phyloP scores from a whole-genome alignment of 1,140 invertebrate species.

The Dermatophagoides farinae region DNA sequence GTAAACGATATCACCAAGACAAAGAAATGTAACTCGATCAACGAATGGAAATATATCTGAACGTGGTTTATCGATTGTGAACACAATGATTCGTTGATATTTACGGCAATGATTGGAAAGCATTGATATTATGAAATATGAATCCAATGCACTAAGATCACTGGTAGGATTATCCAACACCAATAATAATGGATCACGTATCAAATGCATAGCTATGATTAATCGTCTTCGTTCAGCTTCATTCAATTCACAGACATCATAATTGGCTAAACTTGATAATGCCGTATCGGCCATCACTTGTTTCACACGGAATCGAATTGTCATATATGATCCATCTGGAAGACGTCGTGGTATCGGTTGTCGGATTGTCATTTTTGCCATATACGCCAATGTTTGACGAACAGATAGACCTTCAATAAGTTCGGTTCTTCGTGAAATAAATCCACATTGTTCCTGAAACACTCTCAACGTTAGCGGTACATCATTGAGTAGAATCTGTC shows the following conservation, averaged over 20 bases:
- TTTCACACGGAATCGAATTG: constrained; percentile 28
- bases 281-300: constrained; percentile 75
- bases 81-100: constrained; percentile 59
- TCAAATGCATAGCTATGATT: constrained; percentile 62
- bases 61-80: constrained; percentile 76
- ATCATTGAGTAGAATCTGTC: constrained; percentile 64
- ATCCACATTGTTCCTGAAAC: constrained; percentile 57
- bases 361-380: constrained; percentile 36
- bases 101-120: constrained; percentile 75
- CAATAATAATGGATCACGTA: constrained; percentile 70
- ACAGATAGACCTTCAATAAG: constrained; percentile 62
- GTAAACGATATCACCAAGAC: constrained; percentile 71
- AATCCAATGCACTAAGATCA: constrained; percentile 70
- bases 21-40: constrained; percentile 55
- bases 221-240: constrained; percentile 61
- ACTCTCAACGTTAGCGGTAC: constrained; percentile 51
- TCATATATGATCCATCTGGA: background rate
- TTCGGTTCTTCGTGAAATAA: constrained; percentile 58
- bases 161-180: constrained; percentile 73
- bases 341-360: constrained; percentile 37
- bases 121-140: constrained; percentile 75
- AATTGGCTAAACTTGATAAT: constrained; percentile 59
- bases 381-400: constrained; percentile 57
- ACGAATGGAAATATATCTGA: constrained; percentile 81
- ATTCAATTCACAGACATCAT: constrained; percentile 51